Evolutionary conservation across 2,888 invertebrate species (phyloP), one percentile per base, ranked within the genome.

Genomic region (Timema podura): DNA sequence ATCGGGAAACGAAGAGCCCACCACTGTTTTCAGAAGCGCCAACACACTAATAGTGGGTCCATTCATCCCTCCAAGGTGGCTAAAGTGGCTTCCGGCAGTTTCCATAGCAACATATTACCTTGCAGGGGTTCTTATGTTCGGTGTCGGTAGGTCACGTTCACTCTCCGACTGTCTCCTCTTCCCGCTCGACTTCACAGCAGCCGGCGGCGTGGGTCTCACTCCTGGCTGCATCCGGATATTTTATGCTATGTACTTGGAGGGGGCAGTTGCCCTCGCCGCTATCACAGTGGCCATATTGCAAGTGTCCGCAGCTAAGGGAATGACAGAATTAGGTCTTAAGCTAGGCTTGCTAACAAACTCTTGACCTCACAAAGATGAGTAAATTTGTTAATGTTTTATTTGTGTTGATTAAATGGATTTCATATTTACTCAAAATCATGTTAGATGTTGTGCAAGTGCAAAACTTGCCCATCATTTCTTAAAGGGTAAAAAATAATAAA

Each of bases 151-250:
- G 65, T 79, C 81, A 8, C 81, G 84, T 70, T 79, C 82, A 3
- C 77, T 85, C 0, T 79, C 85, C 5, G 87, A 88, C 64, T 82
- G 85, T 71, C 77, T 87, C 30, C 82, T 89, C 80, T 91, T 90
- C 76, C 90, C 90, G 0, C 76, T 90, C 72, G 89, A 90, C 77
- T 90, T 91, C 76, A 89, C 90, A 7, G 88, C 88, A 0, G 87
- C 86, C 1, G 89, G 90, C 0, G 89, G 89, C 3, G 85, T 90
- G 48, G 88, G 88, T 8, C 83, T 81, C 44, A 87, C 88, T 46
- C 80, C 83, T 66, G 85, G 86, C 5, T 81, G 85, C 76, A 82
- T 88, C 13, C 82, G 89, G 13, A 82, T 89, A 45, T 77, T 87
- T 5, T 90, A 90, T 78, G 89, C 86, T 0, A 77, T 89, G 44